Evolutionary conservation across 2,113 vertebrate genomes (phyloP), one percentile per base, ranked within the genome.

Genomic region (Shinisaurus crocodilurus): DNA sequence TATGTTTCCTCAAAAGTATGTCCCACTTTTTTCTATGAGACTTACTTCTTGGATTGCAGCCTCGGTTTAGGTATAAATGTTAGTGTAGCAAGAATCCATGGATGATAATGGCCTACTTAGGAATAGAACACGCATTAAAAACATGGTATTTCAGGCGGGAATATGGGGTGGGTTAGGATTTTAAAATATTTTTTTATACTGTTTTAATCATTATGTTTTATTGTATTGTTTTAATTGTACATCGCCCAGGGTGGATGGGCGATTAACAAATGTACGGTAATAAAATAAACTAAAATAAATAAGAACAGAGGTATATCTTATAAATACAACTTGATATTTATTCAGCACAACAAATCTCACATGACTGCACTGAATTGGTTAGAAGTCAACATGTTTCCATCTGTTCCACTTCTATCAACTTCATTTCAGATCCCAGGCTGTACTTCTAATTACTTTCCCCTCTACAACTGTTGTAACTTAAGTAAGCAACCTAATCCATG

Each of bases 321-420:
- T 25, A 70, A 86, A 57, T 65, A 76, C 50, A 74, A 75, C 85
- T 43, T 82, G 85, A 82, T 81, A 87, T 87, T 81, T 87, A 72
- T 57, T 69, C 74, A 86, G 6, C 80, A 87, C 50, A 65, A 72
- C 54, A 87, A 76, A 69, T 91, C n/a, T 84, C 72, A 67, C n/a
- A 40, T 25, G 27, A 65, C 12, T 34, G 60, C 57, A 34, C 8
- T 67, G 86, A 74, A 40, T 91, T 76, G 72, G 25, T 8, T 65
- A 83, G 76, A 67, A 83, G 79, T 57, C 70, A 43, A 25, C 40
- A 29, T 29, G n/a, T 88, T 67, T 83, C 88, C 70, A 40, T 75
- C 91, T 86, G 69, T 86, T 86, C 76, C n/a, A 67, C 18, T 65
- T 63, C 82, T 80, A 40, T 57, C 29, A 85, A 69, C 8, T 91